Evolutionary conservation across 1,140 invertebrate species (phyloP), one percentile per base, ranked within the genome.

Genomic region (Drosophila bipectinata): DNA sequence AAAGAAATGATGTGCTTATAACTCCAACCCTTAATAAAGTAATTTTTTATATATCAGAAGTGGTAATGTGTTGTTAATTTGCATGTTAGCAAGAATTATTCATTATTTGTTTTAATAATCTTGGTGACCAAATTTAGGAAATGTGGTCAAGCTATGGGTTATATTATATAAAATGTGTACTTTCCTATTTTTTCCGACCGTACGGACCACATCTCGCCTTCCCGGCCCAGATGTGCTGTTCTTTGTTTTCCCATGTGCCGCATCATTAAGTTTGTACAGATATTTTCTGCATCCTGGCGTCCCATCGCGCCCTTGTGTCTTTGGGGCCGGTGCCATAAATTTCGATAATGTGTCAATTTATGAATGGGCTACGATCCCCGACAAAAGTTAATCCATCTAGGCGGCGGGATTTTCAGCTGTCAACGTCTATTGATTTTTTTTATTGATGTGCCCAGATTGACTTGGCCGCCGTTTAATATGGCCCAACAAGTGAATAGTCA

Each of bases 281-380:
- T 87, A 82, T 87, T 87, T 88, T 75, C 62, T 87, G 82, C 82
- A 81, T 53, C 49, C 53, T 15, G 26, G 30, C 51, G 54, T 72
- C 83, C 77, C 75, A 74, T 87, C 83, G 76, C 83, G 82, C 78
- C 81, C 75, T 81, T 79, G 69, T 74, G 69, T 78, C 63, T 59
- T 44, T 62, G 55, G 28, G 53, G 41, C n/a, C 44, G 77, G 37
- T 53, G 30, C 64, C 74, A 87, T 87, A 88, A 88, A 88, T 88
- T 87, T 88, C 77, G 82, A 87, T 87, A 87, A 87, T 87, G 82
- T 87, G 83, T 87, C 83, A 87, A 87, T 87, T 87, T 87, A 87
- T 87, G 83, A 87, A 87, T 88, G 71, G 81, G 64, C 64, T n/a
- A 5, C 14, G 6, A 1, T 21, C 60, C 39, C 56, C 18, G 15